A percentile compares a stretch with the other conserved stretches of the same genome.
Evolutionary conservation across 2,113 vertebrate species (phyloP).

Genomic region (Clarias batrachus): DNA sequence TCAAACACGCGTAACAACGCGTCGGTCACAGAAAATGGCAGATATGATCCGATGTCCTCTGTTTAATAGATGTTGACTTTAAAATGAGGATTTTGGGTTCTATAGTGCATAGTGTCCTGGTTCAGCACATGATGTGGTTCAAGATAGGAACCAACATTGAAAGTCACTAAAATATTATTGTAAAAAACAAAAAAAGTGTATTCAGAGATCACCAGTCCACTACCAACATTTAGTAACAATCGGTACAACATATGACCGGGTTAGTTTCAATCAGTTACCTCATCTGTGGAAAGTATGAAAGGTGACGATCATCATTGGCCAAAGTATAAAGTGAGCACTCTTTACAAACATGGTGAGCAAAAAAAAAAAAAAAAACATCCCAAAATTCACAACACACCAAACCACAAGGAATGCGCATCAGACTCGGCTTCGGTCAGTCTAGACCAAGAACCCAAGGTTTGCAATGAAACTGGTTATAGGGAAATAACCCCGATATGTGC

Average conservation of each 20-base stretch:
- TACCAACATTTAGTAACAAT: not conserved
- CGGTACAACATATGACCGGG: not conserved
- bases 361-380: not conserved
- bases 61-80: not conserved
- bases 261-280: not conserved
- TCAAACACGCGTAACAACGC: not conserved
- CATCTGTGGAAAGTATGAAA: not conserved
- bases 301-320: not conserved
- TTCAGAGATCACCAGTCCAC: not conserved
- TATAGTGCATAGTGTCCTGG: not conserved
- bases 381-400: not conserved
- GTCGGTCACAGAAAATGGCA: not conserved
- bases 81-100: too few relatives aligned
- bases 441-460: not conserved
- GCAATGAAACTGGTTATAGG: not conserved
- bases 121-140: not conserved
- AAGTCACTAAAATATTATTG: not conserved
- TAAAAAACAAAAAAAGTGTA: too few relatives aligned
- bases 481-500: not conserved
- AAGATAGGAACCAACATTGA: not conserved
- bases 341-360: not conserved
- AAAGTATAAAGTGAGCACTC: too few relatives aligned
- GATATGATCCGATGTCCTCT: not conserved
- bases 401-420: not conserved
- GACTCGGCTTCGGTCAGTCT: not conserved